These are phyloP conservation scores for Lemur catta DNA, from an alignment of 2,797 vertebrate species.

Conservation along the genomic window DNA sequence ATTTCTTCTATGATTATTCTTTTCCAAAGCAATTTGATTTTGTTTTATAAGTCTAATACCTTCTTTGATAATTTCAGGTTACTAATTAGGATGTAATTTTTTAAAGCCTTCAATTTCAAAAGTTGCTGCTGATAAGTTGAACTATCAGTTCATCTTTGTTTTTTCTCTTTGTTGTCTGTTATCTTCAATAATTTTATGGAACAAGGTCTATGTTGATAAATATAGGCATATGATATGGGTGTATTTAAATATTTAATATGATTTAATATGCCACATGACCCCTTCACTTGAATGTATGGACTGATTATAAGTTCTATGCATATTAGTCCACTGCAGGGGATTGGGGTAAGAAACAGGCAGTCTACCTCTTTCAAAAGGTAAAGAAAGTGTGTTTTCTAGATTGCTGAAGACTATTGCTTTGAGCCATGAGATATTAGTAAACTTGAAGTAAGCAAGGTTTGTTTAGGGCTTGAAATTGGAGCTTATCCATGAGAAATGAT, in stretches of 20 bases:
- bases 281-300: neutral
- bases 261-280: no score
- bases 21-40: neutral
- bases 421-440: neutral
- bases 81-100: neutral
- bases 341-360: neutral
- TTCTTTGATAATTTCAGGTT: neutral
- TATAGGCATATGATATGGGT: neutral
- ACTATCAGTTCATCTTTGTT: neutral
- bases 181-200: neutral
- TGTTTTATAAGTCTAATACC: neutral
- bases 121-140: neutral
- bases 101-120: neutral
- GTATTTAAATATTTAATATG: neutral
- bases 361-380: neutral
- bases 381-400: neutral
- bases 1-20: neutral
- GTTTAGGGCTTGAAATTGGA: neutral
- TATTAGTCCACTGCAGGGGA: neutral
- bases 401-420: neutral
- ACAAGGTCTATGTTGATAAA: neutral
- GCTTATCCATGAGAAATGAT: neutral
- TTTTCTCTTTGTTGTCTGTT: neutral
- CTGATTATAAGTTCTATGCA: neutral
- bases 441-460: neutral